Conservation (phyloP, 1,140 invertebrate species). For the Drosophila tropicalis region DNA sequence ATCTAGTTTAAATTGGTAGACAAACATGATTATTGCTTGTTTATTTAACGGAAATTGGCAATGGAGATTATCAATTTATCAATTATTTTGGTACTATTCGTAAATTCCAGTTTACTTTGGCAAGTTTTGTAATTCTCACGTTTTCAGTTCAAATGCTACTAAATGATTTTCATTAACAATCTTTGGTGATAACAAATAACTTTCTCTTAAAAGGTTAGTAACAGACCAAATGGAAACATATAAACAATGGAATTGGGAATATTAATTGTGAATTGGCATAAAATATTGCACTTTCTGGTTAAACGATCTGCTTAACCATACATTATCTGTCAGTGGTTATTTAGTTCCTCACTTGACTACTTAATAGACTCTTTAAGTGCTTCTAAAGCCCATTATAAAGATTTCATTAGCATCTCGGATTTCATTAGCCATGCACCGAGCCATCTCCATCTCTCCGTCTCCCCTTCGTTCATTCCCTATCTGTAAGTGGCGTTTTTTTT, state of each 20-base stretch:
- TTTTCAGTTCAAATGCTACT: background rate
- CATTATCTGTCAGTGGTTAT: background rate
- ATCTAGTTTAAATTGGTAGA: constrained; percentile 10
- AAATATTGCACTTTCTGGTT: background rate
- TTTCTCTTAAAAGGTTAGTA: background rate
- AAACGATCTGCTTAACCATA: background rate
- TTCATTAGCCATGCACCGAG: constrained; percentile 39
- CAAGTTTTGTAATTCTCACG: background rate
- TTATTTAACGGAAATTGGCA: background rate
- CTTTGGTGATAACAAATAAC: background rate
- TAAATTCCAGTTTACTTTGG: background rate
- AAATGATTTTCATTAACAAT: constrained; percentile 4
- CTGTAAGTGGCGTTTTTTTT: no score
- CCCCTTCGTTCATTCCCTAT: background rate
- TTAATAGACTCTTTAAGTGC: constrained; percentile 30
- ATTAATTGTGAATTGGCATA: background rate
- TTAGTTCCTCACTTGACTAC: constrained; percentile 29
- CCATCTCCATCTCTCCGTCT: background rate
- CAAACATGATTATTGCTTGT: background rate
- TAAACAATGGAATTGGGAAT: background rate
- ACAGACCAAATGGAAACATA: no score
- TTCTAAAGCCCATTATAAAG: constrained; percentile 24
- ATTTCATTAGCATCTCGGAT: constrained; percentile 54
- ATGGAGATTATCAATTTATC: no score
- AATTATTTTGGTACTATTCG: no score